phyloP scores from a whole-genome alignment of 2,797 vertebrate genomes.

The Artibeus jamaicensis region DNA sequence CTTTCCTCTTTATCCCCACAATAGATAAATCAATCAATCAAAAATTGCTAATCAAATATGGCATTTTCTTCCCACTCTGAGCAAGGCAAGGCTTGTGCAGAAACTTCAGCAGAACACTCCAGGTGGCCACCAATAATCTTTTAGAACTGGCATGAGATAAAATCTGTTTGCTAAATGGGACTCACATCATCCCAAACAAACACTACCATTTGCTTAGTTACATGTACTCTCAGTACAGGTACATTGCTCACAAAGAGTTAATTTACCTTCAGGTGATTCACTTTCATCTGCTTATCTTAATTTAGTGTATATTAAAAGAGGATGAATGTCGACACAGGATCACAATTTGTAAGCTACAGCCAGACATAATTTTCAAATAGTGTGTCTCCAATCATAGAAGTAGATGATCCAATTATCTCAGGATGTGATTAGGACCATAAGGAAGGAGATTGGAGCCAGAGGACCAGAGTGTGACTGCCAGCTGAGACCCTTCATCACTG shows the following conservation, averaged over 20 bases:
- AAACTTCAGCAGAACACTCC: not conserved
- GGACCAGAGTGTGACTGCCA: not conserved
- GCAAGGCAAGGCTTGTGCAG: not conserved
- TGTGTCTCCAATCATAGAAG: not conserved
- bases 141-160: not conserved
- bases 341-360: not conserved
- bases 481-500: not conserved
- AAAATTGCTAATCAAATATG: not conserved
- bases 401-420: not conserved
- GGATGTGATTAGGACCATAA: not conserved
- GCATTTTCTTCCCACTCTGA: not conserved
- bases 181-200: not conserved
- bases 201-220: not conserved
- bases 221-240: not conserved
- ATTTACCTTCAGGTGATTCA: not conserved
- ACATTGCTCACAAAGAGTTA: not conserved
- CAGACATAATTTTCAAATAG: not conserved
- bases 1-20: not conserved
- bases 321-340: not conserved
- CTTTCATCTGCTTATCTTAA: not conserved
- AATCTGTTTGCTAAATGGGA: not conserved
- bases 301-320: not conserved
- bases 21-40: not conserved
- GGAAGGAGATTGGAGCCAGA: not conserved
- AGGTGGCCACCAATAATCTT: not conserved